Percentiles rank a stretch among this genome's conserved stretches.
Evolutionary conservation across 2,797 vertebrate genomes (phyloP).

Genomic region (Falco cherrug): DNA sequence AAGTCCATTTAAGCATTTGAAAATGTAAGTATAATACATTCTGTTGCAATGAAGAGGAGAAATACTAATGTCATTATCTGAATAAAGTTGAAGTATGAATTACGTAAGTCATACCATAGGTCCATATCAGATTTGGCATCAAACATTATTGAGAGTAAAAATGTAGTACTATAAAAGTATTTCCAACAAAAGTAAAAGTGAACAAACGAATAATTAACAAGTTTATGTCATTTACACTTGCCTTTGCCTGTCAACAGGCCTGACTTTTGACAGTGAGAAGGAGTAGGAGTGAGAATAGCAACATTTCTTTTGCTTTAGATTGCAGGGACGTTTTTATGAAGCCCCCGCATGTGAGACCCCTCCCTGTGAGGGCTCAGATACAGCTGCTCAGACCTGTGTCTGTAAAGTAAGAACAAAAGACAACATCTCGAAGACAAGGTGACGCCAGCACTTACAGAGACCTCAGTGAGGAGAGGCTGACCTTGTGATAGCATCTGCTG

Average conservation of each 20-base stretch:
- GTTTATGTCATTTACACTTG: not conserved
- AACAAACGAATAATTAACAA: not conserved
- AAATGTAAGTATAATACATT: not conserved
- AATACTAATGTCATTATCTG: not conserved
- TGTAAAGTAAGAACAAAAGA: not conserved
- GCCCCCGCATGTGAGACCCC: rapidly evolving
- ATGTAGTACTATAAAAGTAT: not conserved
- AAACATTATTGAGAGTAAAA: not conserved
- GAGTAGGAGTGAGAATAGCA: not conserved
- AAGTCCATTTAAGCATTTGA: not conserved
- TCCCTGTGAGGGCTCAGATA: not conserved
- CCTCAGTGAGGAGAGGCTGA: not conserved
- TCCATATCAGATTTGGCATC: not conserved
- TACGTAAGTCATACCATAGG: not conserved
- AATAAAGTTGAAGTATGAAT: not conserved
- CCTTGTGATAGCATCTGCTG: not conserved
- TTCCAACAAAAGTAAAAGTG: not conserved
- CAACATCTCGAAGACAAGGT: no score
- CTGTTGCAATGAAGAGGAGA: not conserved
- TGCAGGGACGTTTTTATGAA: not conserved
- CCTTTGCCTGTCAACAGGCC: not conserved
- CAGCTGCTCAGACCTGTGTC: not conserved
- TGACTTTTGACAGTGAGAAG: not conserved
- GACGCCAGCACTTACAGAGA: not conserved
- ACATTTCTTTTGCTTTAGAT: not conserved